Evolutionary conservation across 2,888 invertebrate species (phyloP).

Genomic region (Penaeus monodon): DNA sequence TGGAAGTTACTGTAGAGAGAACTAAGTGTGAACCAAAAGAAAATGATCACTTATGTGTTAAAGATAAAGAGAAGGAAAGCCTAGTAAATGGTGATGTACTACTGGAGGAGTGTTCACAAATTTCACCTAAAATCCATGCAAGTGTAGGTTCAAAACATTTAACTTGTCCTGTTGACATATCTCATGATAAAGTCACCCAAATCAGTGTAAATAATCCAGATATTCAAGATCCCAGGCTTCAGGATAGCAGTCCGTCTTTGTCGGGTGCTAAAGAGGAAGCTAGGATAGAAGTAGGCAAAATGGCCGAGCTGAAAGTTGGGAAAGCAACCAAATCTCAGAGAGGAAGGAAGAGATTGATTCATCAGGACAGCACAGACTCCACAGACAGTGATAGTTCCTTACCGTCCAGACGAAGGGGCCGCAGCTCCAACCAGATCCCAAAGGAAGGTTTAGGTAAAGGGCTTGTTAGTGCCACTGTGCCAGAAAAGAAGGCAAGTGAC

Average conservation of each 20-base stretch:
- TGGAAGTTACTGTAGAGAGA: no score
- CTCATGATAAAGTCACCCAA: background rate
- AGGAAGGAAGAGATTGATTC: background rate
- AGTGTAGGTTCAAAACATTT: background rate
- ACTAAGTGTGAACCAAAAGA: no score
- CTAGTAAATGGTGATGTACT: conserved; percentile 27
- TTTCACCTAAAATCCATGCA: conserved; percentile 9
- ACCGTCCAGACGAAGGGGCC: conserved; percentile 27
- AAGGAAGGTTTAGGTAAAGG: background rate
- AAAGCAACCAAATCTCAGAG: background rate
- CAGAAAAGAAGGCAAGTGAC: no score
- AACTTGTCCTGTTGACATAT: background rate
- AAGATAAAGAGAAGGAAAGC: background rate
- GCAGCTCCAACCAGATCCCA: background rate
- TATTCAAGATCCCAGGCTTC: no score
- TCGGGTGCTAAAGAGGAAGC: no score
- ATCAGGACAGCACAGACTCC: conserved; percentile 22
- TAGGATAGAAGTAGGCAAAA: no score
- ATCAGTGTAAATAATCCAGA: no score
- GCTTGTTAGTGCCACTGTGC: background rate
- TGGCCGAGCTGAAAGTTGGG: background rate
- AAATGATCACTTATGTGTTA: no score
- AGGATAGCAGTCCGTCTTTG: no score
- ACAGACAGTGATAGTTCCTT: conserved; percentile 22
- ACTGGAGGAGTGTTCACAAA: conserved; percentile 1